Base-by-base conservation (phyloP, 2,113 vertebrate species). In the Elephantulus edwardii region DNA sequence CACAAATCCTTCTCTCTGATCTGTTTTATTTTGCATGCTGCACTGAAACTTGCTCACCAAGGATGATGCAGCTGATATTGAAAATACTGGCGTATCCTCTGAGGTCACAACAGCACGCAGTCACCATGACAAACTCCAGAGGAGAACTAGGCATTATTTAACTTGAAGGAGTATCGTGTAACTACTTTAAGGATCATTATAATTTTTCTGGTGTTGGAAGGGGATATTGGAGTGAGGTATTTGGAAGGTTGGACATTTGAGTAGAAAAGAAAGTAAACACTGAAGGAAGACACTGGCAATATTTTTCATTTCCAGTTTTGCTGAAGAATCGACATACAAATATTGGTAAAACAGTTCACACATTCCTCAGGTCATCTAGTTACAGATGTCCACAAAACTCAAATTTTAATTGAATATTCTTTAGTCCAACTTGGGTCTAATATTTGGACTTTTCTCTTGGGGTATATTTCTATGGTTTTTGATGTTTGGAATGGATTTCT, bases 331-430 rank as follows among this genome's bases (percentile, higher is more conserved):
- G 38, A 44, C 10, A 19, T 66, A 14, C 0, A 78, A 81, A 78
- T 86, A 7, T 75, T 82, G 10, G 6, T n/a, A 64, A 91, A 90
- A 85, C 54, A 30, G 8, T 54, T 19, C 17, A 56, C 28, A 48
- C 2, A 16, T 24, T 88, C 4, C 17, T 10, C 3, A 24, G 19
- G 4, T 0, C 6, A 44, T 68, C 71, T 22, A 50, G 46, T 38
- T 75, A 24, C 30, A 89, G 2, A 81, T 79, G 33, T 62, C 75
- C 88, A 75, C 5, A 83, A 72, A 86, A 88, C 2, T 89, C 54
- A 92, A 75, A 42, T 86, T 93, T 91, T 85, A 94, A 83, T 88
- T 85, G 33, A 94, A 86, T 82, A 58, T 3, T 86, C 78, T 91
- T 84, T 14, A 87, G 13, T 66, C 3, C 40, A 71, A 71, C 74